phyloP scores from a whole-genome alignment of 2,797 vertebrate species.

The Manis crassicaudata region DNA sequence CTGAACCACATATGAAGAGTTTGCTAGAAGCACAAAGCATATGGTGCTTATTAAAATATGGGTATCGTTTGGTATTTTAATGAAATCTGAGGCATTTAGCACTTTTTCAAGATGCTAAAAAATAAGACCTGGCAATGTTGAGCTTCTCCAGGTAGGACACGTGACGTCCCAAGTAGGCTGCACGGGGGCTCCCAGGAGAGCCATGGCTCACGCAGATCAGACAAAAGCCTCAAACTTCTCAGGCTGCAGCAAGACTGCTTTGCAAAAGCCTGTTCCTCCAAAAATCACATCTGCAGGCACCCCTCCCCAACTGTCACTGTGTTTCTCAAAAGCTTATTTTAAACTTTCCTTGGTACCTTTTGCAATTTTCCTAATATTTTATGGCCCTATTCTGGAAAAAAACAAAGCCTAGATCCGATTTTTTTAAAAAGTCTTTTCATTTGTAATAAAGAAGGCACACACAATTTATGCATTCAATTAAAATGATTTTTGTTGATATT shows the following conservation, averaged over 20 bases:
- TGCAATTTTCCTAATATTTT: conserved; percentile 28
- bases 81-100: conserved; percentile 59
- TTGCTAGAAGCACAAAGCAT: conserved; percentile 51
- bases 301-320: background rate
- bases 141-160: background rate
- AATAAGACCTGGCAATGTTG: background rate
- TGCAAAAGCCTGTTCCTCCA: background rate
- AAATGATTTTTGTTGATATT: background rate
- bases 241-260: background rate
- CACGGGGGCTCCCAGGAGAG: background rate
- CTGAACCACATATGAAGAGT: conserved; percentile 27
- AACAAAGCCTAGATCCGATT: background rate
- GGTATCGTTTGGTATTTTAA: conserved; percentile 60
- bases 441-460: background rate
- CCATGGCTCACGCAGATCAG: background rate
- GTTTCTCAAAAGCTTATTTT: conserved; percentile 25
- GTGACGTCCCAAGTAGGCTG: background rate
- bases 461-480: background rate
- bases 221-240: background rate
- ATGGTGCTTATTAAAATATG: conserved; percentile 62
- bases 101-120: conserved; percentile 61
- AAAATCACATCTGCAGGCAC: background rate
- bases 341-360: background rate
- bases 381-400: background rate
- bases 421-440: background rate